Base-by-base conservation (phyloP, 2,888 invertebrate species). In the Drosophila fungiperda region DNA sequence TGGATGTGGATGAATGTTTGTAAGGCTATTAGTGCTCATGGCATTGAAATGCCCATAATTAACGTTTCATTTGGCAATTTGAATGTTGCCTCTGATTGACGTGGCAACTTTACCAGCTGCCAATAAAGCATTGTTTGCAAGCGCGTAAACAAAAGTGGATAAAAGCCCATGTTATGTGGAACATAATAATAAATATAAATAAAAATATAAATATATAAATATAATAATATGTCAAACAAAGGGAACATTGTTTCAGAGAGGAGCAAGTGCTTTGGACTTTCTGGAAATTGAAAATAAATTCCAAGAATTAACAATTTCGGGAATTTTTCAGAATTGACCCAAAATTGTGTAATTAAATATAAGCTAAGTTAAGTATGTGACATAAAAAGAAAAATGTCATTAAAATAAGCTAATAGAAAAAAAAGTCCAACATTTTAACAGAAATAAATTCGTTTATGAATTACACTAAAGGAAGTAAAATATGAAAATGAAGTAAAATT, bases 31-130 rank as follows among this genome's bases (percentile, higher is more conserved):
- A 11, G 35, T 60, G 42, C 42, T 49, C 42, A 26, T 48, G 59
- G 38, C 45, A 35, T 55, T 52, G 65, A 59, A 69, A 73, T 70
- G 75, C 61, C 74, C 62, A 73, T 82, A 84, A 82, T 85, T 87
- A 84, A 83, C 81, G 81, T 79, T 70, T 73, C 76, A 85, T 75
- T 83, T 70, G 70, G 57, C 73, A 76, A 72, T 79, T 79, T 78
- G 73, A 84, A 87, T 76, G 72, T 69, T 45, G 72, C 73, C 60
- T 65, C 73, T 86, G 77, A 86, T 79, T 83, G 71, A 64, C 73
- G 81, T 80, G 78, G 86, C 23, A 83, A 71, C 65, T 67, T 52
- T 20, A 60, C 33, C 78, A 71, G 58, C 68, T 78, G 82, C 26
- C 48, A 12, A 32, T 11, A 29, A 42, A 53, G 52, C 40, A 59